These are phyloP conservation scores for Argyra leucocephala DNA, from an alignment of 2,888 invertebrate genomes.

Conservation along the genomic window DNA sequence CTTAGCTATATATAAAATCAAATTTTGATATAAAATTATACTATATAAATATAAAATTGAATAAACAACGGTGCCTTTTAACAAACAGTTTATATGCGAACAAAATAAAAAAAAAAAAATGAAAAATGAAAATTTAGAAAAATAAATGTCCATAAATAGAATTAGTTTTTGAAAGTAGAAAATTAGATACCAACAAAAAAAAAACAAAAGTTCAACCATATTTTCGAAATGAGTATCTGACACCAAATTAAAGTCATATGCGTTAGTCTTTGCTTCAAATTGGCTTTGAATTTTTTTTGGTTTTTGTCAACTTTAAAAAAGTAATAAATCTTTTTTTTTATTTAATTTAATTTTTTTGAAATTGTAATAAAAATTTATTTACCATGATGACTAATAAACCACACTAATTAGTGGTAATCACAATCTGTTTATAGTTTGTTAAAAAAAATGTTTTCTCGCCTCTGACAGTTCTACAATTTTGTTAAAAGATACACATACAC, in stretches of 20 bases:
- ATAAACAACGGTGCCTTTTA: background rate
- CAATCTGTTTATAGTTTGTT: constrained; percentile 9
- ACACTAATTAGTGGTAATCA: constrained; percentile 9
- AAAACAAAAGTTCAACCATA: too few species aligned
- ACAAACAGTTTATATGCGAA: background rate
- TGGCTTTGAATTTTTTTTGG: too few species aligned
- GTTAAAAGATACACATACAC: too few species aligned
- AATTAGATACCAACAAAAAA: too few species aligned
- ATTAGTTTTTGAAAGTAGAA: too few species aligned
- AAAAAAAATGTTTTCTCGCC: background rate
- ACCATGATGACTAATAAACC: constrained; percentile 10
- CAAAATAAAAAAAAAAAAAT: background rate
- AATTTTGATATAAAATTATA: too few species aligned
- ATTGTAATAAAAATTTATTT: constrained; percentile 6
- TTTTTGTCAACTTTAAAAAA: background rate
- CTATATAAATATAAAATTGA: too few species aligned
- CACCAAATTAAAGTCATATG: background rate
- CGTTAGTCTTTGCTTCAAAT: background rate
- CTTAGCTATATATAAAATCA: too few species aligned
- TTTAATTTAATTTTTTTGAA: background rate
- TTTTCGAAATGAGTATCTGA: background rate
- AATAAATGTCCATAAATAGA: too few species aligned
- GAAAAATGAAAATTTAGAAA: background rate
- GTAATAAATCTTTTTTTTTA: background rate
- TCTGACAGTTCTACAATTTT: background rate